Conservation (phyloP, 1,140 invertebrate genomes). For the Trichogramma pretiosum region DNA sequence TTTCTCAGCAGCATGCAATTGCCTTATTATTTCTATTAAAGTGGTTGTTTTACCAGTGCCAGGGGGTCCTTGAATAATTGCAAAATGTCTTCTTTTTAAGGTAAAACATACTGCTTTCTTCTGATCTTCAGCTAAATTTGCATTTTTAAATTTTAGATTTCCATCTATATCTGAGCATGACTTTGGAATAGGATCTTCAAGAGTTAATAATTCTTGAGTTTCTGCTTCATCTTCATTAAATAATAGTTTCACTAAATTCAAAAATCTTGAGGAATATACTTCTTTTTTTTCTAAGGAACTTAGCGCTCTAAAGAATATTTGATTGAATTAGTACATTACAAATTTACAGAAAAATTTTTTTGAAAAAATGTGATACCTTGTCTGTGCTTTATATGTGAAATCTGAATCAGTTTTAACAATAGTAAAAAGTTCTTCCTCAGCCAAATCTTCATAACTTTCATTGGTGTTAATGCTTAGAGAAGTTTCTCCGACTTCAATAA, state of each 20-base stretch:
- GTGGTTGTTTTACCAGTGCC: conserved; percentile 62
- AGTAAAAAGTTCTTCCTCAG: conserved; percentile 24
- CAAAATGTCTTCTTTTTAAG: conserved; percentile 42
- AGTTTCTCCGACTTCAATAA: conserved; percentile 20
- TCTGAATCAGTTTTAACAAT: conserved; percentile 30
- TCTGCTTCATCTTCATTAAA: conserved; percentile 22
- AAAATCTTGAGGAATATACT: conserved; percentile 19
- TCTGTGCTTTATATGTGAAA: conserved; percentile 27
- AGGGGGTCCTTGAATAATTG: conserved; percentile 38
- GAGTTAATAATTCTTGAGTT: conserved; percentile 17
- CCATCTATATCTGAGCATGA: conserved; percentile 18
- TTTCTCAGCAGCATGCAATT: conserved; percentile 41
- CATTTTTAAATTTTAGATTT: conserved; percentile 31
- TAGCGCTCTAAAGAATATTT: conserved; percentile 25
- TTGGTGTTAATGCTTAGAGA: conserved; percentile 23
- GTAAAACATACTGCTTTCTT: conserved; percentile 51
- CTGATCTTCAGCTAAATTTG: conserved; percentile 48
- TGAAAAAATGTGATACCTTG: conserved; percentile 15
- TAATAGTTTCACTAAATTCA: conserved; percentile 22
- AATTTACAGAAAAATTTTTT: conserved; percentile 1
- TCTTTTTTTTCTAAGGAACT: conserved; percentile 23
- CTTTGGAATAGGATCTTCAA: conserved; percentile 22
- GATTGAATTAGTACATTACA: too few relatives aligned
- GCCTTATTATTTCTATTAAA: conserved; percentile 53
- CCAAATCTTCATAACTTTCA: conserved; percentile 21